Evolutionary conservation across 2,797 vertebrate species (phyloP).

Genomic region (Todus mexicanus): DNA sequence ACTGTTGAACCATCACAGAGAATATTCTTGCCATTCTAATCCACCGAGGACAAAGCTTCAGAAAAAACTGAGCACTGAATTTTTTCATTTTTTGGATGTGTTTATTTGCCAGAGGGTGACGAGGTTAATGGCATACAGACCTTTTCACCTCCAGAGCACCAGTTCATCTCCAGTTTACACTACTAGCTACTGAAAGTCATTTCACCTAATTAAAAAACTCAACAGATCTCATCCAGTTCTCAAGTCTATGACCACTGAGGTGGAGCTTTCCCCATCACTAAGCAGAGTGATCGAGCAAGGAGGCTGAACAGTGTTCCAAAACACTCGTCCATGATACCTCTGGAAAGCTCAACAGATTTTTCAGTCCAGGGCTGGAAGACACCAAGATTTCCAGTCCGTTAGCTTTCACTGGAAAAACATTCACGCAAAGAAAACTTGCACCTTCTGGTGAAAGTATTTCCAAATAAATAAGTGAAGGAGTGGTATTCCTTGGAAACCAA

Average conservation of each 20-base stretch:
- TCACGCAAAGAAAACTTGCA: neutral
- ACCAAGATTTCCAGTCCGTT: neutral
- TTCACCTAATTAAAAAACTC: neutral
- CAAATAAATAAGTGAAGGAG: conserved; percentile 3
- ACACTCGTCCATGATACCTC: neutral
- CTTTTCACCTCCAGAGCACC: neutral
- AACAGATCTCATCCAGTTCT: neutral
- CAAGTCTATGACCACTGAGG: neutral
- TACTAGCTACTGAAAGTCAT: neutral
- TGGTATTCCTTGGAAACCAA: neutral
- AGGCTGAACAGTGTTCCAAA: neutral
- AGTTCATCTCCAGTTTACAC: neutral
- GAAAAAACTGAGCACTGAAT: neutral
- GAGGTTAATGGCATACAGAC: conserved; percentile 6
- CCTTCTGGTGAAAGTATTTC: neutral
- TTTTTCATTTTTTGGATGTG: neutral
- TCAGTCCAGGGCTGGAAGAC: neutral
- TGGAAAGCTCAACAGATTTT: neutral
- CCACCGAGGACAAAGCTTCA: conserved; percentile 1
- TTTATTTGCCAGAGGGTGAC: conserved; percentile 4
- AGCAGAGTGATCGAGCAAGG: neutral
- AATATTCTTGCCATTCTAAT: conserved; percentile 4
- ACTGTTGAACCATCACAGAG: neutral
- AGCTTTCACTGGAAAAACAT: neutral
- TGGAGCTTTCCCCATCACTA: neutral